phyloP scores from a whole-genome alignment of 2,888 invertebrate species.

The Ganaspis brasiliensis region DNA sequence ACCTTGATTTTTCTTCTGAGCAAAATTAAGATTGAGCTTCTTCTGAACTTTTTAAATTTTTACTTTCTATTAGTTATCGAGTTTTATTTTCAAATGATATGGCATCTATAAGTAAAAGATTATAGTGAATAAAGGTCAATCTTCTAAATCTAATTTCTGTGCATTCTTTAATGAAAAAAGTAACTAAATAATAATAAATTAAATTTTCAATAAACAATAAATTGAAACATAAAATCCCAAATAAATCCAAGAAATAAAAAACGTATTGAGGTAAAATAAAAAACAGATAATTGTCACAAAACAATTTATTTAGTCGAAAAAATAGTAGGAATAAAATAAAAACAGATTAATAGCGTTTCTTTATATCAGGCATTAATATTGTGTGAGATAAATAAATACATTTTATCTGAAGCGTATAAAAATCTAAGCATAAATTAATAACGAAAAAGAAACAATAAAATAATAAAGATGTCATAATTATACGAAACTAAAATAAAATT shows the following conservation, averaged over 20 bases:
- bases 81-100: background rate
- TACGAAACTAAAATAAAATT: slow-evolving; percentile 23
- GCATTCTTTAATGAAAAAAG: too few relatives aligned
- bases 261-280: slow-evolving; percentile 35
- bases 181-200: too few relatives aligned
- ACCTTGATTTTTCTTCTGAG: slow-evolving; percentile 44
- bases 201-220: background rate
- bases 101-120: too few relatives aligned
- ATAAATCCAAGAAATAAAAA: slow-evolving; percentile 28
- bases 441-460: slow-evolving; percentile 17
- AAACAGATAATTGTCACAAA: slow-evolving; percentile 55
- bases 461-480: background rate
- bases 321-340: slow-evolving; percentile 41
- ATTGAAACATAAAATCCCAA: background rate
- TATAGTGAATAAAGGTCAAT: too few relatives aligned
- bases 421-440: slow-evolving; percentile 37
- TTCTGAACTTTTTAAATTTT: background rate
- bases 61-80: background rate
- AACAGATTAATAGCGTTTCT: slow-evolving; percentile 32
- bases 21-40: background rate
- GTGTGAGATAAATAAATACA: slow-evolving; percentile 36
- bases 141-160: too few relatives aligned
- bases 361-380: background rate
- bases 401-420: slow-evolving; percentile 28
- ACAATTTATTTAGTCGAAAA: slow-evolving; percentile 62